Base-by-base conservation (phyloP, 2,797 vertebrate species). In the Crocidura indochinensis region DNA sequence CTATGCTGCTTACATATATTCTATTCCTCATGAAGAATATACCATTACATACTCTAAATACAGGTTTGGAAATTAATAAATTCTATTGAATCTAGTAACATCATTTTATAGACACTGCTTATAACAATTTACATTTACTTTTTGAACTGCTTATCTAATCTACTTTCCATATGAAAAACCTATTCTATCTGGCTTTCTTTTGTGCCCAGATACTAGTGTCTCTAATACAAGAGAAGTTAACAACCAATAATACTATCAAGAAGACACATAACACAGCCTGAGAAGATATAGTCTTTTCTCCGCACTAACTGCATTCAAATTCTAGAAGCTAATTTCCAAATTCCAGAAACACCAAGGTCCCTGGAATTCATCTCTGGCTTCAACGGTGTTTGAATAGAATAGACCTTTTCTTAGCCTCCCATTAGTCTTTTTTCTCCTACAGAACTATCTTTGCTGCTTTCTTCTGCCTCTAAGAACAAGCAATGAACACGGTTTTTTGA, bases 141-240 rank as follows among this genome's bases (percentile, higher is more conserved):
- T 92, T 71, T 78, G 51, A 81, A 67, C 71, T 72, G 51, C 80
- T 93, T 62, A 38, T 73, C 71, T 81, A 74, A 62, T 74, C 81
- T 83, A 62, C 44, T 79, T 91, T 71, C 26, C 29, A 82, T 51
- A 92, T 20, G 4, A 80, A 71, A 38, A 75, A 29, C 20, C 67
- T 92, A 74, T 6, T 89, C 81, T 68, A 94, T 73, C 62, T 95
- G 71, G 77, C 51, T 84, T 92, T 82, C 68, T 74, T 47, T 64
- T 86, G 26, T 65, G 74, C 38, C 72, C 49, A 86, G 73, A 84
- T 38, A 87, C 65, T 8, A 67, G 44, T 72, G 62, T 68, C 53
- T 49, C 47, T 88, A 92, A 80, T 64, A 81, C 56, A 76, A 90
- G 49, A 87, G 31, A 85, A 88, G 88, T 87, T 44, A 89, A 60